These are phyloP conservation scores for Drymonia ruficornis DNA, from an alignment of 2,888 invertebrate species.

Conservation along the genomic window DNA sequence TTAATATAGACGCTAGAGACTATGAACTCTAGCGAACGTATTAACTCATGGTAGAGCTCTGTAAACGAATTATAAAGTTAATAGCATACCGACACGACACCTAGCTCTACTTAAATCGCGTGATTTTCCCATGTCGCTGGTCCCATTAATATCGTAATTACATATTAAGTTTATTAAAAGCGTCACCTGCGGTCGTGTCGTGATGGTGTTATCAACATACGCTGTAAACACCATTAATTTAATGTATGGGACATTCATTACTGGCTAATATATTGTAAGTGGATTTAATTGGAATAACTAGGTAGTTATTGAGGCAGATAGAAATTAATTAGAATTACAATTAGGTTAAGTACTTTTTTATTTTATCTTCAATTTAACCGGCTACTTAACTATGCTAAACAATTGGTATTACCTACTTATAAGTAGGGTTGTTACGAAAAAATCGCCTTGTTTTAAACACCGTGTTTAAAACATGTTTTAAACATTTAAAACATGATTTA, in stretches of 20 bases:
- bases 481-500: too few relatives aligned
- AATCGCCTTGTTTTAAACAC: too few relatives aligned
- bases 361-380: too few relatives aligned
- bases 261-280: slow-evolving; percentile 2
- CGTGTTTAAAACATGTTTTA: too few relatives aligned
- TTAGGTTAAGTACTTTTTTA: too few relatives aligned
- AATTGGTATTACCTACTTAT: too few relatives aligned
- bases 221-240: neutral
- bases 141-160: slow-evolving; percentile 13
- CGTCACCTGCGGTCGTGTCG: slow-evolving; percentile 2
- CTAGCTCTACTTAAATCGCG: neutral
- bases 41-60: too few relatives aligned
- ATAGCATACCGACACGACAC: neutral
- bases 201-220: slow-evolving; percentile 1
- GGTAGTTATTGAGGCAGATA: neutral
- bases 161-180: slow-evolving; percentile 33
- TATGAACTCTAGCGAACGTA: too few relatives aligned
- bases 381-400: too few relatives aligned
- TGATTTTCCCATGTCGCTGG: slow-evolving; percentile 1
- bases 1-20: too few relatives aligned
- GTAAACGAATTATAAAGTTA: neutral
- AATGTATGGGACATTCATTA: neutral
- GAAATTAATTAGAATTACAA: too few relatives aligned
- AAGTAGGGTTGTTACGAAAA: too few relatives aligned
- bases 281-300: neutral